Conservation (phyloP, 2,113 vertebrate genomes). For the Corythaeola cristata region DNA sequence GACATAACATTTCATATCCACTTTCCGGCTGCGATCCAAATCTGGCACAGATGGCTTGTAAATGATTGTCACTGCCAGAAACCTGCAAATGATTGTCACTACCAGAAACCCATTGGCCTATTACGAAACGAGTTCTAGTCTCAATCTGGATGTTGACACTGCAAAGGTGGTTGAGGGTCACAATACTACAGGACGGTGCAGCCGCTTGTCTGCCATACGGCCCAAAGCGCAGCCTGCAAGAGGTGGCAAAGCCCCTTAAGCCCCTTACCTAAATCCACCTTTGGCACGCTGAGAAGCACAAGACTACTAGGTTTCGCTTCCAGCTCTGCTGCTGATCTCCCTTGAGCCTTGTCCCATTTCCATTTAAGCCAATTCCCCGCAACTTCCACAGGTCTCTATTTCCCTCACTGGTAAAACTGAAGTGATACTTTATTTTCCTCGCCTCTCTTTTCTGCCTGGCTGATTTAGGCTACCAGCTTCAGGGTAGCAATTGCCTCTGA, state of each 20-base stretch:
- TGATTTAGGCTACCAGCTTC: not conserved
- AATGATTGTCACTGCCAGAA: constrained; percentile 4
- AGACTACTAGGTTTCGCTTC: not conserved
- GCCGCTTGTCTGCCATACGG: not conserved
- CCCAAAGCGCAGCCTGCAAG: not conserved
- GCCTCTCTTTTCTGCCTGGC: not conserved
- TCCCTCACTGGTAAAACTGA: not conserved
- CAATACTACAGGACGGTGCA: not conserved
- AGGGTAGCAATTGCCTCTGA: not conserved
- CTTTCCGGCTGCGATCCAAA: not conserved
- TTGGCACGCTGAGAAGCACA: not conserved
- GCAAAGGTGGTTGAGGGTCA: not conserved
- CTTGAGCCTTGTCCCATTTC: constrained; percentile 37
- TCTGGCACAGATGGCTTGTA: constrained; percentile 30
- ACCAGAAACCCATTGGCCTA: not conserved
- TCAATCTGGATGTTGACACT: not conserved
- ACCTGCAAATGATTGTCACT: not conserved
- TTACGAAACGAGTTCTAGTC: not conserved
- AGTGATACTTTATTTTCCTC: not conserved
- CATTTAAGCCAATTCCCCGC: not conserved
- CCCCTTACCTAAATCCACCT: not conserved
- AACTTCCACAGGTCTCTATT: not conserved
- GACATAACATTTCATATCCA: not conserved
- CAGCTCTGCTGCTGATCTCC: not conserved
- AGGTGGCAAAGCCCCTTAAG: not conserved